Evolutionary conservation across 1,140 invertebrate genomes (phyloP).

Genomic region (Acyrthosiphon pisum): DNA sequence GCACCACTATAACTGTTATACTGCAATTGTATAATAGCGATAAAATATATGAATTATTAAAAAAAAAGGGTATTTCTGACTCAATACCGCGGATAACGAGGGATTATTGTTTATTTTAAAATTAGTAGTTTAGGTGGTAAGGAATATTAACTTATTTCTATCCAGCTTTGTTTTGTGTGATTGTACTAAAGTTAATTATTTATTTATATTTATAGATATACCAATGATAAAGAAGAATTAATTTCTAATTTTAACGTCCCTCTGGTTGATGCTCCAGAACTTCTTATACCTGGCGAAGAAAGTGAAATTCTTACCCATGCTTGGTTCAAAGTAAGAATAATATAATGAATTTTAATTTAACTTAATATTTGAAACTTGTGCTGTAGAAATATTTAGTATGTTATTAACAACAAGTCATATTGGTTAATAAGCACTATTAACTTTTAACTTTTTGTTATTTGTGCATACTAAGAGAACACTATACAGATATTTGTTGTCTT

Average conservation of each 20-base stretch:
- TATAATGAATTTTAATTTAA: background rate
- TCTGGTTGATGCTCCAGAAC: constrained; percentile 70
- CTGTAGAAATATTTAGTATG: background rate
- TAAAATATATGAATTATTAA: too few relatives aligned
- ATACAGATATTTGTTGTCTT: too few relatives aligned
- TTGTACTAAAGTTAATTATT: constrained; percentile 36
- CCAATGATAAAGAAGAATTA: constrained; percentile 68
- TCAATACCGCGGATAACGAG: too few relatives aligned
- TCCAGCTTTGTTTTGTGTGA: background rate
- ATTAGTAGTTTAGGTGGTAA: background rate
- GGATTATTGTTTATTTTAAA: background rate
- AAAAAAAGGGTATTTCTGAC: too few relatives aligned
- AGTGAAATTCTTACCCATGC: constrained; percentile 63
- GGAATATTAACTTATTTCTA: background rate
- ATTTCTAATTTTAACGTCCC: constrained; percentile 67
- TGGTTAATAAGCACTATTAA: too few relatives aligned
- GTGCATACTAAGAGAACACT: too few relatives aligned
- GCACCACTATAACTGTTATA: too few relatives aligned
- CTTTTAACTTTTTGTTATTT: too few relatives aligned
- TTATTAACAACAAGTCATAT: too few relatives aligned
- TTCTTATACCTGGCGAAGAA: constrained; percentile 68
- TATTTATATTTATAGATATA: constrained; percentile 65
- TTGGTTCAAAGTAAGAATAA: constrained; percentile 64
- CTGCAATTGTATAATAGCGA: too few relatives aligned
- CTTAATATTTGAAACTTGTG: background rate